phyloP scores from a whole-genome alignment of 2,797 vertebrate species.

The Myotis planiceps region DNA sequence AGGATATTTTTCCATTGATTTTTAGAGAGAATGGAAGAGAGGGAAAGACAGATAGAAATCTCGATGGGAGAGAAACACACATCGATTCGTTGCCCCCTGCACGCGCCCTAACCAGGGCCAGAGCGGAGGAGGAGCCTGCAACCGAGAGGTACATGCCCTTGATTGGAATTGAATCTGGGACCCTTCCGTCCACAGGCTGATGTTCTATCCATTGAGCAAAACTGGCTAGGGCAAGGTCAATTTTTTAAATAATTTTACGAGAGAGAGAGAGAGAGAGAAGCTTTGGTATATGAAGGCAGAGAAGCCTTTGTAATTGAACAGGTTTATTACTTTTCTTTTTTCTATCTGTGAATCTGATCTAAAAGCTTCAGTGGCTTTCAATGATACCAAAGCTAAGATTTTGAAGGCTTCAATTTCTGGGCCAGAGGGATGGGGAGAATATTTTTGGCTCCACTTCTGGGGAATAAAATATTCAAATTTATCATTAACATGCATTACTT shows the following conservation, averaged over 20 bases:
- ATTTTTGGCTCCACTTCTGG: constrained; percentile 26
- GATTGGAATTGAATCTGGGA: no score
- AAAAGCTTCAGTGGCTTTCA: neutral
- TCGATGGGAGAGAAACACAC: no score
- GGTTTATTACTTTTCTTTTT: constrained; percentile 56
- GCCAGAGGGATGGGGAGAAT: constrained; percentile 14
- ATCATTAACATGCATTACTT: constrained; percentile 6
- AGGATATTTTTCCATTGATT: no score
- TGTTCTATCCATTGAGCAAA: no score
- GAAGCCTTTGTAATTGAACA: constrained; percentile 13
- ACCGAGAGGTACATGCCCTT: no score
- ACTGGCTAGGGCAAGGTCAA: neutral
- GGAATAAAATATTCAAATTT: constrained; percentile 51
- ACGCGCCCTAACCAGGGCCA: no score
- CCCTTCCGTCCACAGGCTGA: no score
- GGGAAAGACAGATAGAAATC: no score
- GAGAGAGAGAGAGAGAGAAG: neutral
- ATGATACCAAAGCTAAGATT: constrained; percentile 41
- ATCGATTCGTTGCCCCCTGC: no score
- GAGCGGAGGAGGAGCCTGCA: no score
- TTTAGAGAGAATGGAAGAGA: no score
- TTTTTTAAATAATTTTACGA: neutral
- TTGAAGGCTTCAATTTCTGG: constrained; percentile 40
- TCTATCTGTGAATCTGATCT: constrained; percentile 41
- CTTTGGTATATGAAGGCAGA: neutral